Evolutionary conservation across 2,113 vertebrate species (phyloP).

Genomic region (Acinonyx jubatus): DNA sequence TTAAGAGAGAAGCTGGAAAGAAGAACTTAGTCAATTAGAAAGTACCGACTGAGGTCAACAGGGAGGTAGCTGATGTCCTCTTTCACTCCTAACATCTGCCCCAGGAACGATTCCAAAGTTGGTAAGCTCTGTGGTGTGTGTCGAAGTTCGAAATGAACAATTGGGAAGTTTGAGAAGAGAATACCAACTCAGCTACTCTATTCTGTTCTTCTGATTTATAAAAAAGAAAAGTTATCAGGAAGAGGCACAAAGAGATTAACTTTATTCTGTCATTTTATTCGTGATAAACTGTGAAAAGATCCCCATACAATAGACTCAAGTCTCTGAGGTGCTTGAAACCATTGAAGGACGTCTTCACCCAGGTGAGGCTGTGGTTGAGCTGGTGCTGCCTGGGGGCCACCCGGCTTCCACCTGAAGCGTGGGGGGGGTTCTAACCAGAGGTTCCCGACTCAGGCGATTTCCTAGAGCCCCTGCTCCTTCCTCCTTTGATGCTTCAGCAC

Average conservation of each 20-base stretch:
- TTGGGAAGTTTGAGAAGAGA: background rate
- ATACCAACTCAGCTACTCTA: rapidly evolving
- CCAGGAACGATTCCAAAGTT: background rate
- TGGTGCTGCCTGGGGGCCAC: background rate
- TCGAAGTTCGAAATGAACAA: background rate
- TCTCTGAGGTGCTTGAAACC: background rate
- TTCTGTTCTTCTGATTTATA: background rate
- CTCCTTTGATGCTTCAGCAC: background rate
- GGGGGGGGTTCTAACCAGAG: background rate
- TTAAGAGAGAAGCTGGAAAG: background rate
- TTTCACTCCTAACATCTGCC: background rate
- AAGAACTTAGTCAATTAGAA: background rate
- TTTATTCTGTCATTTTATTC: background rate
- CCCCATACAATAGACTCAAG: rapidly evolving
- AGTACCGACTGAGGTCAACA: background rate
- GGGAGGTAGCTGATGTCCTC: background rate
- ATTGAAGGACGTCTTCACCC: too few relatives aligned
- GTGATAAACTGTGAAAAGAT: background rate
- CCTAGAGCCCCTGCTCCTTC: background rate
- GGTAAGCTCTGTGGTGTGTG: background rate
- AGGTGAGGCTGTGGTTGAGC: too few relatives aligned
- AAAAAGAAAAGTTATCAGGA: background rate
- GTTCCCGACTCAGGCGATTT: rapidly evolving
- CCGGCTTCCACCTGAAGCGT: rapidly evolving
- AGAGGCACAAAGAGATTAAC: background rate